A percentile compares a stretch with the other conserved stretches of the same genome.
These are phyloP conservation scores for Zygothrica quintamaculata DNA, from an alignment of 2,888 invertebrate genomes.

Conservation along the genomic window DNA sequence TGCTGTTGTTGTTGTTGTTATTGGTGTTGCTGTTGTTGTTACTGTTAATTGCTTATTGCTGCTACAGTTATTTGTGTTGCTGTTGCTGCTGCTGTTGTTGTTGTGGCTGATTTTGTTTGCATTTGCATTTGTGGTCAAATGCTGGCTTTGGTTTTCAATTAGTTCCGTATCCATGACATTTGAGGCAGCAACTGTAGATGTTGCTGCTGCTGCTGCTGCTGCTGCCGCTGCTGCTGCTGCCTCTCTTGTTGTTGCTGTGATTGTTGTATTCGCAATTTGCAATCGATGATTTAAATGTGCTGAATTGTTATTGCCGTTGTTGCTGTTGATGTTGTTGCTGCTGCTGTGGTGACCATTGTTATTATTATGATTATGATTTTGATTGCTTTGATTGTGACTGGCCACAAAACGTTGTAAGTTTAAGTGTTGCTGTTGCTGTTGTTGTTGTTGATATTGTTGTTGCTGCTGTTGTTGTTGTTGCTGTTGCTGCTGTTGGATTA, in stretches of 20 bases:
- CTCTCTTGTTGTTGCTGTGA: conserved; percentile 80
- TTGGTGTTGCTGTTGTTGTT: conserved; percentile 60
- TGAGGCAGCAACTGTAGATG: conserved; percentile 29
- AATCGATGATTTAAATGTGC: conserved; percentile 78
- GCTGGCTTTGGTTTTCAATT: conserved; percentile 80
- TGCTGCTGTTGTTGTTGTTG: conserved; percentile 75
- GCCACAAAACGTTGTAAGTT: conserved; percentile 82
- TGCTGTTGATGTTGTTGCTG: conserved; percentile 71
- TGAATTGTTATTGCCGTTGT: conserved; percentile 48
- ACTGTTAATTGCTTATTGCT: conserved; percentile 43
- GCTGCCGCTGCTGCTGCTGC: conserved; percentile 42
- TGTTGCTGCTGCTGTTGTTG: conserved; percentile 56
- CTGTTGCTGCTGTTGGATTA: conserved; percentile 80
- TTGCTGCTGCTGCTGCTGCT: conserved; percentile 24
- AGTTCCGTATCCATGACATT: conserved; percentile 75
- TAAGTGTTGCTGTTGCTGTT: conserved; percentile 78
- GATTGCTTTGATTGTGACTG: conserved; percentile 76
- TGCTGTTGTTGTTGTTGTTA: conserved; percentile 52
- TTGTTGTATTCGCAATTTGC: conserved; percentile 83
- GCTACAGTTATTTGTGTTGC: conserved; percentile 67
- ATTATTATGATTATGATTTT: conserved; percentile 53
- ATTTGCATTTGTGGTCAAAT: conserved; percentile 76
- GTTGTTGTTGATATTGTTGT: conserved; percentile 67
- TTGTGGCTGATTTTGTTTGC: conserved; percentile 75
- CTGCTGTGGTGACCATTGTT: conserved; percentile 58